Evolutionary conservation across 2,888 invertebrate genomes (phyloP).

Genomic region (Bugulina stolonifera): DNA sequence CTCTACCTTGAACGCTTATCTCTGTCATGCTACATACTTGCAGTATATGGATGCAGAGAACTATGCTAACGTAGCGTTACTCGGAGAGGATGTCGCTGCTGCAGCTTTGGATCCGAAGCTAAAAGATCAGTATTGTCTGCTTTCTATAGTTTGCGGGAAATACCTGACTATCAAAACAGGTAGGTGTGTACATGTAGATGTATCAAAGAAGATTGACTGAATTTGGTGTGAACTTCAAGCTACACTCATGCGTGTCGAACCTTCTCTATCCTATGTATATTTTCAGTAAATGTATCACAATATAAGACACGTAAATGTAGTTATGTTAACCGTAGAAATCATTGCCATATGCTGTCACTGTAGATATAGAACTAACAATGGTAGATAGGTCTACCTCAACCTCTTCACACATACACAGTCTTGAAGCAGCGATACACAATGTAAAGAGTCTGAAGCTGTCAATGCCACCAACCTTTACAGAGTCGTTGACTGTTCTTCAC

Average conservation of each 20-base stretch:
- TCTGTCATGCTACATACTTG: neutral
- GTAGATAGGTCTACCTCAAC: neutral
- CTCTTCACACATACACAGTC: neutral
- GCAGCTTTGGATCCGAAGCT: neutral
- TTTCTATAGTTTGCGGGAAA: neutral
- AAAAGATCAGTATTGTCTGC: neutral
- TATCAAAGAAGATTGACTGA: no score
- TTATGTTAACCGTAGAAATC: no score
- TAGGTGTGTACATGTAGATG: neutral
- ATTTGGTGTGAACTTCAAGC: no score
- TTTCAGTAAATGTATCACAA: no score
- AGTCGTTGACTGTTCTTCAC: neutral
- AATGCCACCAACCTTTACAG: neutral
- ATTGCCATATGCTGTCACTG: no score
- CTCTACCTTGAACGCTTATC: neutral
- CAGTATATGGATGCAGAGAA: slow-evolving; percentile 4
- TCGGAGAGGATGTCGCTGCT: neutral
- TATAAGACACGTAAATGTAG: no score
- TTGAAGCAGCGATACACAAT: neutral
- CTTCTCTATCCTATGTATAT: no score
- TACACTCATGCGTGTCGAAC: no score
- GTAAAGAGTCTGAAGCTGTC: neutral
- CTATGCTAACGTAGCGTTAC: neutral
- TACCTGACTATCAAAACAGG: neutral
- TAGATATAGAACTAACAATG: slow-evolving; percentile 4